These are phyloP conservation scores for Rhizoglyphus robini DNA, from an alignment of 1,140 invertebrate genomes.

Conservation along the genomic window DNA sequence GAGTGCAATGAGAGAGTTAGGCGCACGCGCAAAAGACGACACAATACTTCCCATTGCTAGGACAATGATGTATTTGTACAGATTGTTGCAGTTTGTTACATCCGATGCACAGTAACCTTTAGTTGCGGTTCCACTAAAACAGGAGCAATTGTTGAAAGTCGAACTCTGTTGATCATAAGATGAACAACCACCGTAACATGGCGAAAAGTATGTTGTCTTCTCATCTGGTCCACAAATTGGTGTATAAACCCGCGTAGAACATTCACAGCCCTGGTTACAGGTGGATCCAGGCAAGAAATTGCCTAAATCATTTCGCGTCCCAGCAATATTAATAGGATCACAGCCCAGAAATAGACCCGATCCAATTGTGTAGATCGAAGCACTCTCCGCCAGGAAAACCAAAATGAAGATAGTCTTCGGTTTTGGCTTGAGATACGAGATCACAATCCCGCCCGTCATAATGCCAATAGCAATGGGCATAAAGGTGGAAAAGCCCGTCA, in stretches of 20 bases:
- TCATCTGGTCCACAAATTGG: slow-evolving; percentile 59
- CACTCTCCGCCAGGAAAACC: slow-evolving; percentile 52
- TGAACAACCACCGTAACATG: slow-evolving; percentile 69
- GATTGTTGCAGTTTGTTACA: not conserved
- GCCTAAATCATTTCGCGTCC: not conserved
- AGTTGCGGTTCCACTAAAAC: not conserved
- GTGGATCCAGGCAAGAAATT: slow-evolving; percentile 32
- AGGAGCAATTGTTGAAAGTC: not conserved
- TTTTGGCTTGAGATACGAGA: slow-evolving; percentile 52
- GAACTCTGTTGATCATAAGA: not conserved
- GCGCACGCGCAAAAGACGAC: not conserved
- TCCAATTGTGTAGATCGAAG: slow-evolving; percentile 26
- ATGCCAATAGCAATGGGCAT: slow-evolving; percentile 56
- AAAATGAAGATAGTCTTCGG: slow-evolving; percentile 52
- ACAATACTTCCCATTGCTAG: not conserved
- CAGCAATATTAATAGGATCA: not conserved
- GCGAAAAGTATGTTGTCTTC: slow-evolving; percentile 60
- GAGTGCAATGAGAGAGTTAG: slow-evolving; percentile 24
- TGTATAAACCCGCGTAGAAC: slow-evolving; percentile 22
- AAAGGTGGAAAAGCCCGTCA: slow-evolving; percentile 40
- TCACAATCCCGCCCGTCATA: slow-evolving; percentile 49
- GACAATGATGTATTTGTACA: not conserved
- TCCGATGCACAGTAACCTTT: slow-evolving; percentile 24
- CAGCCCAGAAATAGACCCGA: not conserved
- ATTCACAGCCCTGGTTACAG: slow-evolving; percentile 29